These are phyloP conservation scores for Plecturocebus donacophilus DNA, from an alignment of 2,113 vertebrate genomes.

Conservation along the genomic window DNA sequence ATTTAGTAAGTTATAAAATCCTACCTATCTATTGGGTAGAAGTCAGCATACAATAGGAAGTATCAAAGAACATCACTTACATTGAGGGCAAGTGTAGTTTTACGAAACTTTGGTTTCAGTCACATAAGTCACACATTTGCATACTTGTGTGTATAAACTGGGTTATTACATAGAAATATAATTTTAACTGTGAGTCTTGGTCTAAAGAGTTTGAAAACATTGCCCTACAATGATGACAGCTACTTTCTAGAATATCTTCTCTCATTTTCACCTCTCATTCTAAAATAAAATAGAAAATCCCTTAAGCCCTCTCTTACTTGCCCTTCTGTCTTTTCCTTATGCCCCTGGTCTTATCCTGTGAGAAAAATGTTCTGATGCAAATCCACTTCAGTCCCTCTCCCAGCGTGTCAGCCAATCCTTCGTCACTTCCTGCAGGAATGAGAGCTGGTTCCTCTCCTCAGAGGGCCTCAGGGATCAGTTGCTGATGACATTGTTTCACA, in stretches of 20 bases:
- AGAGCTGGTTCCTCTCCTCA: too few relatives aligned
- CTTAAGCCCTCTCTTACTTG: not conserved
- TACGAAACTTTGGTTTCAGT: not conserved
- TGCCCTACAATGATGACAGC: not conserved
- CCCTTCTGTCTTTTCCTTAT: not conserved
- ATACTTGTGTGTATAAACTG: not conserved
- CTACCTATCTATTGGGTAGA: not conserved
- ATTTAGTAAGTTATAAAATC: not conserved
- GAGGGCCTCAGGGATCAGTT: not conserved
- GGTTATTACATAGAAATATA: not conserved
- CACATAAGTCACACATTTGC: too few relatives aligned
- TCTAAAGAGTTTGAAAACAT: not conserved
- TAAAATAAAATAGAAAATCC: not conserved
- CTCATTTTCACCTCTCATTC: not conserved
- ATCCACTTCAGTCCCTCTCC: not conserved
- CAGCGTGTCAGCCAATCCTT: rapidly evolving
- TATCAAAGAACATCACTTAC: not conserved
- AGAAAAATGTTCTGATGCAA: not conserved
- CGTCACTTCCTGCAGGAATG: too few relatives aligned
- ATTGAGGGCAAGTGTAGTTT: too few relatives aligned
- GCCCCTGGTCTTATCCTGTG: not conserved
- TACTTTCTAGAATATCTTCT: not conserved
- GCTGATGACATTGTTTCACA: not conserved
- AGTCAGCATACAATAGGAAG: not conserved
- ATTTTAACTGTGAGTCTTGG: not conserved